These are phyloP conservation scores for Larimichthys crocea DNA, from an alignment of 2,113 vertebrate genomes.

Conservation along the genomic window DNA sequence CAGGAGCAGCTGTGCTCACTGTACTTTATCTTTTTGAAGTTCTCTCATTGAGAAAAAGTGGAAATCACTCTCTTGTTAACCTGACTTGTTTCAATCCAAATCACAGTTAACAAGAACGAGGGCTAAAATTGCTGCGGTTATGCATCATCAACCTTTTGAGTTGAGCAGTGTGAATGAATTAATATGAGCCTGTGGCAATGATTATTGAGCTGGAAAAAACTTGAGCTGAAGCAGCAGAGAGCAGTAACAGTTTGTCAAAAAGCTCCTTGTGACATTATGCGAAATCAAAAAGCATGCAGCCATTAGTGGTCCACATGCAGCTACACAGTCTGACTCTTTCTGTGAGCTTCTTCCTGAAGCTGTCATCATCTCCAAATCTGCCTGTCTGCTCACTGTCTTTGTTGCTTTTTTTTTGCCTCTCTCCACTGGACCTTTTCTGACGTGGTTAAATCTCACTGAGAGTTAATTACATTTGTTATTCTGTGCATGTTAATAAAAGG, in stretches of 20 bases:
- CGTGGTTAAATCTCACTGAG: slow-evolving; percentile 48
- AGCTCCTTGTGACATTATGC: slow-evolving; percentile 32
- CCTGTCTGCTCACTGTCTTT: background rate
- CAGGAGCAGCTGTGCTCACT: slow-evolving; percentile 26
- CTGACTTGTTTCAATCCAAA: slow-evolving; percentile 22
- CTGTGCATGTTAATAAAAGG: slow-evolving; percentile 62
- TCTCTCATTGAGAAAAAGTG: slow-evolving; percentile 44
- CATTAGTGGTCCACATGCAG: slow-evolving; percentile 48
- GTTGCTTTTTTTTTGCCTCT: background rate
- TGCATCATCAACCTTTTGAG: slow-evolving; percentile 20
- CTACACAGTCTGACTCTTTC: slow-evolving; percentile 21
- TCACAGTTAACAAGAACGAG: background rate
- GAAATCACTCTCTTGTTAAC: slow-evolving; percentile 37
- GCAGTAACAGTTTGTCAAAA: slow-evolving; percentile 32
- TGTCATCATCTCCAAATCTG: slow-evolving; percentile 37
- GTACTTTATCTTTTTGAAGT: slow-evolving; percentile 35
- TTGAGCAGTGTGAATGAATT: slow-evolving; percentile 9
- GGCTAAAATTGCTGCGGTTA: slow-evolving; percentile 30
- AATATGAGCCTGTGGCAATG: slow-evolving; percentile 5
- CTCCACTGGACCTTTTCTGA: slow-evolving; percentile 47
- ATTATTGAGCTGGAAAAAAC: slow-evolving; percentile 10
- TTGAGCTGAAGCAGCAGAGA: background rate
- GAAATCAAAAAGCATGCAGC: slow-evolving; percentile 46
- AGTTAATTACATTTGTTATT: slow-evolving; percentile 73
- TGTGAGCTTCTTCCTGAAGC: background rate